Evolutionary conservation across 2,797 vertebrate genomes (phyloP), one percentile per base, ranked within the genome.

Genomic region (Alectoris magna): DNA sequence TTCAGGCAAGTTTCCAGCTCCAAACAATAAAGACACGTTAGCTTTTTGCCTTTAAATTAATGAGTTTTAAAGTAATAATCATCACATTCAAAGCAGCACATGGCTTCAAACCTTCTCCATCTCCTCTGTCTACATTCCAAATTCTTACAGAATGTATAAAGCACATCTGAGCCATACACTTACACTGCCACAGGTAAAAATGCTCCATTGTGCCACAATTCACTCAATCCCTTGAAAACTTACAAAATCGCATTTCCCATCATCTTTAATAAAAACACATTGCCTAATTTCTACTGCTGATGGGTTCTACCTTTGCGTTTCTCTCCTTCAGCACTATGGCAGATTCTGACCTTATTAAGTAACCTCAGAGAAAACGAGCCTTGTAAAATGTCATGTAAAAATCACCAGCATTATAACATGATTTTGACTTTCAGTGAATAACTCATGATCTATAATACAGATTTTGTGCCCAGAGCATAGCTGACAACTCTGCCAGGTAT

Each of bases 1-100:
- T 91, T 94, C 70, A 80, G 80, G 67, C 53, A 85, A 69, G 27
- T 58, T 91, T 87, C 86, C 70, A 92, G 62, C 36, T 90, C 18
- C 60, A 84, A 92, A 87, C 75, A 93, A 74, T 64, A 85, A 55
- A 81, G 24, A 26, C 46, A 44, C 5, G 59, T 34, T 74, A 72
- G 34, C 23, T 83, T 86, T 82, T 68, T 86, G 11, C 34, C 60
- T 88, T 70, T 71, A 89, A 91, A 94, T 67, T 55, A 92, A 58
- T 9, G 31, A 66, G n/a, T 72, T 87, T 76, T 82, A 87, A 93
- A 77, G n/a, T 34, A 90, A 88, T 6, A 84, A 26, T 55, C 9
- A n/a, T 51, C 36, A 39, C 13, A n/a, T 69, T 87, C 56, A 74
- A 91, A 87, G 48, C 48, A 91, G 59, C 88, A 88, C 7, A 34